Evolutionary conservation across 2,113 vertebrate genomes (phyloP).

Genomic region (Lucifuga dentata): DNA sequence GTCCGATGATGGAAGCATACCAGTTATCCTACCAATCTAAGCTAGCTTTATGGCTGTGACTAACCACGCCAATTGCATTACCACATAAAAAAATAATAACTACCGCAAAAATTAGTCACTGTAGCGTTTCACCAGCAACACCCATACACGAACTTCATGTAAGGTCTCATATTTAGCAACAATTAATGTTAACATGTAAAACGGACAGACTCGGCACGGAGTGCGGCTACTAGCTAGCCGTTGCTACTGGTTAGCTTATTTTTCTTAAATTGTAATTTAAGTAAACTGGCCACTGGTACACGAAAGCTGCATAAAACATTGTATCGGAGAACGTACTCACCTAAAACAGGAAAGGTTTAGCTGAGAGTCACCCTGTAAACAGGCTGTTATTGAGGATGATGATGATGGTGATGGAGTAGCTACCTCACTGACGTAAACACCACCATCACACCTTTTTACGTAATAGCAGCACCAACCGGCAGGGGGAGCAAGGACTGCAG

Average conservation of each 20-base stretch:
- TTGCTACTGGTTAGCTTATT: conserved; percentile 26
- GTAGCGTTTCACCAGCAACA: neutral
- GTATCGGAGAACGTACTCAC: conserved; percentile 53
- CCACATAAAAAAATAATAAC: neutral
- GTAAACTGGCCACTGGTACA: too few relatives aligned
- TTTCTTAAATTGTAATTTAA: too few relatives aligned
- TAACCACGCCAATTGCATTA: neutral
- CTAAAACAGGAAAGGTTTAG: conserved; percentile 29
- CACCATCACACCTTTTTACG: conserved; percentile 11
- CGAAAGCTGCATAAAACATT: too few relatives aligned
- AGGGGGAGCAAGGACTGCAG: conserved; percentile 41
- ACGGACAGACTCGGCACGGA: neutral
- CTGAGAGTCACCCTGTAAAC: conserved; percentile 36
- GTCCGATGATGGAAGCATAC: too few relatives aligned
- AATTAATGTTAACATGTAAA: accelerated
- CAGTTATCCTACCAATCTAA: too few relatives aligned
- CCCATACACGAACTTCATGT: accelerated
- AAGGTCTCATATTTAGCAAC: neutral
- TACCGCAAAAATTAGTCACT: neutral
- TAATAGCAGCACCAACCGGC: neutral
- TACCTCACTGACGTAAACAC: conserved; percentile 12
- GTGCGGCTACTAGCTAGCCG: conserved; percentile 4
- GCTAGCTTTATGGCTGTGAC: conserved; percentile 2
- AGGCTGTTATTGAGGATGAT: too few relatives aligned
- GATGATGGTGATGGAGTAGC: too few relatives aligned